Conservation (phyloP, 2,888 invertebrate species). For the Tuta absoluta region DNA sequence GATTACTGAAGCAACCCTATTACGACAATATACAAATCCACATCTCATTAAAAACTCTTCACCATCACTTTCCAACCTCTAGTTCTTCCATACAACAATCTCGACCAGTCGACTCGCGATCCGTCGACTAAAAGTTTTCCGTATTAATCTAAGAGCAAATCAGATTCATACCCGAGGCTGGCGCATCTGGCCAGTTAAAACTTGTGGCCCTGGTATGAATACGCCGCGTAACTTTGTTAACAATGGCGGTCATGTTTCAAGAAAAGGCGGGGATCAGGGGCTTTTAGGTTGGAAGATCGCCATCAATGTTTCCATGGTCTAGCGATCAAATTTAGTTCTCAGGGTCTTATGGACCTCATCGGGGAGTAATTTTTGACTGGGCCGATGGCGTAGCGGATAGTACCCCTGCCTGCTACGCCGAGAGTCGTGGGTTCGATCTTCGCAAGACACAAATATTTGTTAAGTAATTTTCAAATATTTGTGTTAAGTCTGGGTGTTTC, state of each 20-base stretch:
- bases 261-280: constrained; percentile 17
- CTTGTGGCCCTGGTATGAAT: constrained; percentile 74
- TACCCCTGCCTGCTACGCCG: too few relatives aligned
- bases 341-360: too few relatives aligned
- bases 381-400: too few relatives aligned
- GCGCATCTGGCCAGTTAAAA: constrained; percentile 79
- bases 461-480: too few relatives aligned
- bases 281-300: too few relatives aligned
- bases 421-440: too few relatives aligned
- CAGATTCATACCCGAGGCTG: constrained; percentile 68
- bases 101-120: constrained; percentile 6
- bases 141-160: constrained; percentile 74
- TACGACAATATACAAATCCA: background rate
- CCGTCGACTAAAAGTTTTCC: constrained; percentile 46
- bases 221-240: constrained; percentile 71
- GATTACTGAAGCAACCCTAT: too few relatives aligned
- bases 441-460: too few relatives aligned
- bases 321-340: too few relatives aligned
- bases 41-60: constrained; percentile 3
- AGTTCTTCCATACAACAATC: background rate
- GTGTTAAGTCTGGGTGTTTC: too few relatives aligned
- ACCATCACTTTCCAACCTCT: background rate
- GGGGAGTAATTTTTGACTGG: too few relatives aligned
- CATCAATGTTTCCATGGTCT: too few relatives aligned
- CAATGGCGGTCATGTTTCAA: constrained; percentile 41